Conservation (phyloP, 2,888 invertebrate species). For the Cabera pusaria region DNA sequence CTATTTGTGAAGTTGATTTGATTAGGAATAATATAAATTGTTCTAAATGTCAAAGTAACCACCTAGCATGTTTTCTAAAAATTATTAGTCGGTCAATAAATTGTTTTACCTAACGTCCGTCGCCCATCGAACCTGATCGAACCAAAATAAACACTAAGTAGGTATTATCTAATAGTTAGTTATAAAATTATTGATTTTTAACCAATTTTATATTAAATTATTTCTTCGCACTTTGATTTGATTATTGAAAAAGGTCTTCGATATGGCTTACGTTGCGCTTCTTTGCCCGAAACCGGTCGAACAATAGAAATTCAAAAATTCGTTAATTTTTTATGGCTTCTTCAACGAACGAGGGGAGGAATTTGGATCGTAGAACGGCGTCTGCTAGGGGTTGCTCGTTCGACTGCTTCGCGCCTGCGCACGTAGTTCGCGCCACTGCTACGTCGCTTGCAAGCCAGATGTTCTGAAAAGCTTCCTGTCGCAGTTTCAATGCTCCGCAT, state of each 20-base stretch:
- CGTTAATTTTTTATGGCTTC: constrained; percentile 81
- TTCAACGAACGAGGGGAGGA: constrained; percentile 66
- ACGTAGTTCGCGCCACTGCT: constrained; percentile 83
- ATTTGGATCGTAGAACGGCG: constrained; percentile 63
- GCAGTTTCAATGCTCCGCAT: constrained; percentile 69
- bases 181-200: no score
- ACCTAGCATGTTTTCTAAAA: no score
- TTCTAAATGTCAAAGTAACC: no score
- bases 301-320: constrained; percentile 74
- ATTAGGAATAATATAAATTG: no score
- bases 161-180: no score
- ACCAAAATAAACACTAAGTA: no score
- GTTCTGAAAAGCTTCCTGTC: constrained; percentile 82
- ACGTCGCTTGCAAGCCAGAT: constrained; percentile 82
- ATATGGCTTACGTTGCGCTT: constrained; percentile 17
- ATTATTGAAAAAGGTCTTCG: no score
- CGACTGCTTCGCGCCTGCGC: constrained; percentile 78
- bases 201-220: background rate
- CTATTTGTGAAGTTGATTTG: no score
- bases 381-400: constrained; percentile 76
- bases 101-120: no score
- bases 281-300: constrained; percentile 65
- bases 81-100: no score
- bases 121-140: no score
- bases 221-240: background rate